These are phyloP conservation scores for Hydrotaea diabolus DNA, from an alignment of 2,888 invertebrate species.

Conservation along the genomic window DNA sequence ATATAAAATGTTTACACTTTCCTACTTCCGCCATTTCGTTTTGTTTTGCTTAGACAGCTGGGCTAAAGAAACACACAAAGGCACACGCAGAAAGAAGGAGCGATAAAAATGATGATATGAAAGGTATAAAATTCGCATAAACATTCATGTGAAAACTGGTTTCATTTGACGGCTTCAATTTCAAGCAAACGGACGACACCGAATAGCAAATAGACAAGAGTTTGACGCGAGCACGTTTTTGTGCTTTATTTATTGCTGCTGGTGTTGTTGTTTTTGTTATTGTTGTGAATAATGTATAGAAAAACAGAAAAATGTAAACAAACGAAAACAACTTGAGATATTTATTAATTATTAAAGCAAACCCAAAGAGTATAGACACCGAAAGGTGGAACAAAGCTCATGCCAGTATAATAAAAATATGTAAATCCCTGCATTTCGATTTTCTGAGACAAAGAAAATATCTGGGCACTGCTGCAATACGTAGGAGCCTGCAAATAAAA, in stretches of 20 bases:
- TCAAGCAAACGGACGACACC: background rate
- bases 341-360: background rate
- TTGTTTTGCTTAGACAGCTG: background rate
- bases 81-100: background rate
- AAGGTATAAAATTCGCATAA: background rate
- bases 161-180: conserved; percentile 8
- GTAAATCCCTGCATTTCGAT: too few relatives aligned
- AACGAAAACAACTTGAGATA: background rate
- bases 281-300: background rate
- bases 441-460: too few relatives aligned
- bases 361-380: background rate
- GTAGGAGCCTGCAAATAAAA: too few relatives aligned
- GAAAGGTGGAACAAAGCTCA: background rate
- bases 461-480: too few relatives aligned
- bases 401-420: background rate
- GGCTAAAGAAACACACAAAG: background rate
- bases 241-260: background rate
- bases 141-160: conserved; percentile 20
- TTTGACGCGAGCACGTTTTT: conserved; percentile 23
- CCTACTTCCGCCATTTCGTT: background rate
- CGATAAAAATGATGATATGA: background rate
- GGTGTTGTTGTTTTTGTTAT: background rate
- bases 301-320: background rate
- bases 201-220: background rate
- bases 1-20: background rate